Percentiles rank a stretch among this genome's conserved stretches.
Conservation (phyloP, 2,888 invertebrate genomes). For the Drosophila niveifrons region DNA sequence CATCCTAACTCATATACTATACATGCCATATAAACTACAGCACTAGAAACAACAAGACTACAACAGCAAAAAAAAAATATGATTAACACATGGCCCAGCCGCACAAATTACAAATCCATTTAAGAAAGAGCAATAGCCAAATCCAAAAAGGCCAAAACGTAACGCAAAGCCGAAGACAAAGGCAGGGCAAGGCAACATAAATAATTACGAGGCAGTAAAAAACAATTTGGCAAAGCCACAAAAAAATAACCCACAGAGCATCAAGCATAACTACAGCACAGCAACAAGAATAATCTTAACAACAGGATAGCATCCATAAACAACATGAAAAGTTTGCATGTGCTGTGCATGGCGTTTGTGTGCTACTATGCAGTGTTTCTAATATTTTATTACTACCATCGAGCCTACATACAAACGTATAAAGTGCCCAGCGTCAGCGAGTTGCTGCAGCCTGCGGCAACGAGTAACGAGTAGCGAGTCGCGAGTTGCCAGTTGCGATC, state of each 20-base stretch:
- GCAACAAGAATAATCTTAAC: background rate
- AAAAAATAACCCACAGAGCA: slow-evolving; percentile 33
- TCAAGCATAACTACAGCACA: slow-evolving; percentile 19
- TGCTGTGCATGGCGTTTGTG: slow-evolving; percentile 70
- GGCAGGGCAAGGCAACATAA: slow-evolving; percentile 43
- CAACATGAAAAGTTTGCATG: slow-evolving; percentile 65
- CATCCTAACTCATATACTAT: slow-evolving; percentile 14
- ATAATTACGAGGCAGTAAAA: slow-evolving; percentile 62
- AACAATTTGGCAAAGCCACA: slow-evolving; percentile 58
- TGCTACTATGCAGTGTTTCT: slow-evolving; percentile 78
- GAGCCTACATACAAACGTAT: slow-evolving; percentile 60
- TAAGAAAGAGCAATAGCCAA: slow-evolving; percentile 28
- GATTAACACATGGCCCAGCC: slow-evolving; percentile 67
- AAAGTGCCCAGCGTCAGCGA: slow-evolving; percentile 16
- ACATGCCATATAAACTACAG: slow-evolving; percentile 1
- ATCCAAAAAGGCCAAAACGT: background rate
- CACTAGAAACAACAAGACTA: slow-evolving; percentile 18
- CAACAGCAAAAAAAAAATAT: slow-evolving; percentile 24
- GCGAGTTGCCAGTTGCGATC: slow-evolving; percentile 11
- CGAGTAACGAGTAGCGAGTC: slow-evolving; percentile 4
- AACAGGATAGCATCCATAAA: slow-evolving; percentile 17
- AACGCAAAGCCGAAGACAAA: slow-evolving; percentile 17
- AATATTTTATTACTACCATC: slow-evolving; percentile 79
- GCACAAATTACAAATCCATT: slow-evolving; percentile 51
- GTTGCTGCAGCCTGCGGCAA: slow-evolving; percentile 12